phyloP scores from a whole-genome alignment of 2,888 invertebrate genomes.

The Synanthedon formicaeformis region DNA sequence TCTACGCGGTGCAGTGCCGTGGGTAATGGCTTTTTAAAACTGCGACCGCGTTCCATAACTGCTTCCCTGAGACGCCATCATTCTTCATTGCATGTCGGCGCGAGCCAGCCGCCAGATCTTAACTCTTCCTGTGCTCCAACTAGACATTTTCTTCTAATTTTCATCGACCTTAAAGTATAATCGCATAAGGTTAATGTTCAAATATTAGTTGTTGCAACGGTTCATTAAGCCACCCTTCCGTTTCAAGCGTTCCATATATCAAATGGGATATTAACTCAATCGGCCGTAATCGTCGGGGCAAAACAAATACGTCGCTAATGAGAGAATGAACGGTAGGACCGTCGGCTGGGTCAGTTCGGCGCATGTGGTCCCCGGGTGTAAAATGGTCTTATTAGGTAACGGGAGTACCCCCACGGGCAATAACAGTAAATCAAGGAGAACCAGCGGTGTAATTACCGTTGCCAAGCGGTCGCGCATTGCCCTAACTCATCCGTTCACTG shows the following conservation, averaged over 20 bases:
- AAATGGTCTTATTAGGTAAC: slow-evolving; percentile 70
- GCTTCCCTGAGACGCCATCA: slow-evolving; percentile 67
- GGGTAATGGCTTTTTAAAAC: slow-evolving; percentile 71
- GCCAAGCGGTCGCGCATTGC: slow-evolving; percentile 63
- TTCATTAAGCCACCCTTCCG: slow-evolving; percentile 36
- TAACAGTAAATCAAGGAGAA: slow-evolving; percentile 72
- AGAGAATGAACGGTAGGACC: slow-evolving; percentile 57
- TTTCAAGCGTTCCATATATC: slow-evolving; percentile 48
- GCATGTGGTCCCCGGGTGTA: slow-evolving; percentile 64
- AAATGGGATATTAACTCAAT: slow-evolving; percentile 60
- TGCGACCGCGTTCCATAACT: slow-evolving; percentile 70
- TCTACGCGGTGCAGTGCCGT: slow-evolving; percentile 63
- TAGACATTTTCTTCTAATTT: slow-evolving; percentile 29
- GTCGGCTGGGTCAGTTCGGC: slow-evolving; percentile 34
- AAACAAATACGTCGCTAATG: slow-evolving; percentile 63
- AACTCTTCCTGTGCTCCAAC: slow-evolving; percentile 53
- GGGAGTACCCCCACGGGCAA: slow-evolving; percentile 69
- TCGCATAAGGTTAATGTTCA: background rate
- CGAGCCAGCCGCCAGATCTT: slow-evolving; percentile 50
- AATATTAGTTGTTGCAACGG: slow-evolving; percentile 2
- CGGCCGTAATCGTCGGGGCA: slow-evolving; percentile 53
- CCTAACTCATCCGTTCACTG: slow-evolving; percentile 66
- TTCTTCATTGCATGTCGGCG: slow-evolving; percentile 72
- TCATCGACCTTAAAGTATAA: background rate
- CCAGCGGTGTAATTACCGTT: slow-evolving; percentile 72